These are phyloP conservation scores for Iguana delicatissima DNA, from an alignment of 2,797 vertebrate species.

Conservation along the genomic window DNA sequence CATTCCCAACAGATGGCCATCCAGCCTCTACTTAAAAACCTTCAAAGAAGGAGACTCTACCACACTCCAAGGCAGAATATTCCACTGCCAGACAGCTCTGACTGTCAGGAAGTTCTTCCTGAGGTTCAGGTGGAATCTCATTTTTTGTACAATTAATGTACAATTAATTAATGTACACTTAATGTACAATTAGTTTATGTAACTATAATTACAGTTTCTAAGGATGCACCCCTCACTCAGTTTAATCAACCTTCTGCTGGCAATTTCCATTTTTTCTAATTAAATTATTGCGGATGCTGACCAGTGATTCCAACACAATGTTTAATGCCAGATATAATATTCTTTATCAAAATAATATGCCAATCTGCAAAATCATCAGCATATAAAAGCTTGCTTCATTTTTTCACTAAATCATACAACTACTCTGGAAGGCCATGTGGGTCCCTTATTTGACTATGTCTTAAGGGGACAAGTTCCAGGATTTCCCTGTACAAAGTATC, in stretches of 20 bases:
- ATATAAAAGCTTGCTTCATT: slow-evolving; percentile 26
- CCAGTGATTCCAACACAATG: slow-evolving; percentile 48
- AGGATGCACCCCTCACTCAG: slow-evolving; percentile 56
- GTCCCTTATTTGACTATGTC: background rate
- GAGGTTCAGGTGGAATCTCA: too few relatives aligned
- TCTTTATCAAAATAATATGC: slow-evolving; percentile 67
- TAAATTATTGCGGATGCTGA: slow-evolving; percentile 69
- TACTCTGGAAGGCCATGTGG: background rate
- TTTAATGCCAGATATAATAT: slow-evolving; percentile 66
- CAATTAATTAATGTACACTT: too few relatives aligned
- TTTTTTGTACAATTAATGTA: too few relatives aligned
- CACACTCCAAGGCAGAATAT: too few relatives aligned
- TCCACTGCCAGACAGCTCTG: too few relatives aligned
- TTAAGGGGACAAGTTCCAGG: background rate
- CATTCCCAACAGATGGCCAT: too few relatives aligned
- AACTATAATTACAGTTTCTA: slow-evolving; percentile 58
- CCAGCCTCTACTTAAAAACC: too few relatives aligned
- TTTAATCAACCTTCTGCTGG: slow-evolving; percentile 65
- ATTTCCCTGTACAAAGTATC: background rate
- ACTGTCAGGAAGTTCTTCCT: too few relatives aligned
- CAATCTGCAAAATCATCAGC: slow-evolving; percentile 55
- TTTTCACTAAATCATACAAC: slow-evolving; percentile 15
- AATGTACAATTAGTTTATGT: slow-evolving; percentile 27
- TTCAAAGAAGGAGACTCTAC: too few relatives aligned
- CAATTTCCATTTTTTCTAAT: slow-evolving; percentile 72